phyloP scores from a whole-genome alignment of 2,888 invertebrate species.

The Mantis religiosa region DNA sequence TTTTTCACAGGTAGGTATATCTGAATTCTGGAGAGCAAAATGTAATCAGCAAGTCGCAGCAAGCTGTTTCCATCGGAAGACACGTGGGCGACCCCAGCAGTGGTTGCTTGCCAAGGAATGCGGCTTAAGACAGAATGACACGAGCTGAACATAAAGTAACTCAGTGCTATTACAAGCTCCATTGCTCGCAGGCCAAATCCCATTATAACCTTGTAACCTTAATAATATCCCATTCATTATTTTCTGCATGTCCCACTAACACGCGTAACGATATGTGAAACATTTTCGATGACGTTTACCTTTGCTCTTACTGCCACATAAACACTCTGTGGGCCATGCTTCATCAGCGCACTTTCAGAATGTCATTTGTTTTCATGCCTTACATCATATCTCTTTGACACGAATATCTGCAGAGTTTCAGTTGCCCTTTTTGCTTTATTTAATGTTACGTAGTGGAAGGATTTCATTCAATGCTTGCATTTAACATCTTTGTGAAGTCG shows the following conservation, averaged over 20 bases:
- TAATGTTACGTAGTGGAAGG: too few species aligned
- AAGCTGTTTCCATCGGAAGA: background rate
- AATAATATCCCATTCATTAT: background rate
- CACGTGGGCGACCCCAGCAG: background rate
- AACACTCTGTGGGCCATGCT: background rate
- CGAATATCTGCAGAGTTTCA: too few species aligned
- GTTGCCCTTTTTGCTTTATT: too few species aligned
- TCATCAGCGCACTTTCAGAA: background rate
- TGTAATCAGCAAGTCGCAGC: background rate
- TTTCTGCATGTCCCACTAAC: background rate
- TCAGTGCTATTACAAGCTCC: background rate
- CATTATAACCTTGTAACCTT: background rate
- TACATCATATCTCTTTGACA: too few species aligned
- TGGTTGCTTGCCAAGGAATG: background rate
- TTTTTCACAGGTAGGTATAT: too few species aligned
- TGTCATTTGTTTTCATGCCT: background rate
- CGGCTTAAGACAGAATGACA: background rate
- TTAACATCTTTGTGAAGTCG: too few species aligned
- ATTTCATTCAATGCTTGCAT: too few species aligned
- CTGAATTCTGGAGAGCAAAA: background rate
- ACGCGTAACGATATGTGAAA: background rate
- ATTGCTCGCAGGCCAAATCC: background rate
- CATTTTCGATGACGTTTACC: background rate
- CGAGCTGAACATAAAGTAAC: background rate
- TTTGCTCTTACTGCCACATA: background rate